These are phyloP conservation scores for Polypedilum vanderplanki DNA, from an alignment of 1,140 invertebrate species.

Conservation along the genomic window DNA sequence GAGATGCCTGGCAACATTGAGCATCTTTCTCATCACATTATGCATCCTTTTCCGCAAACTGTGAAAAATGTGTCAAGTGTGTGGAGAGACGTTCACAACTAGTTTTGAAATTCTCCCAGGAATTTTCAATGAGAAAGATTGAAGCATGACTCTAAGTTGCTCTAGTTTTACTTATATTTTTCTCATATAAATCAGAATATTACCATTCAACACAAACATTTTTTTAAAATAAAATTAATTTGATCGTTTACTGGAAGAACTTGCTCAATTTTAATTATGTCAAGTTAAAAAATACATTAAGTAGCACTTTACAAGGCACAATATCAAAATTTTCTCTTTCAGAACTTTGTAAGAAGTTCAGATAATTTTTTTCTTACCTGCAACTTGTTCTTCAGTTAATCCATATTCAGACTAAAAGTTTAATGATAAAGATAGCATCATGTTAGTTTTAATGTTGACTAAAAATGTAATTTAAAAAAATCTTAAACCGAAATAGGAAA, in stretches of 20 bases:
- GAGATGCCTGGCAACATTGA: too few species aligned
- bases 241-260: too few species aligned
- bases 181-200: too few species aligned
- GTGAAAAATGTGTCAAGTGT: not conserved
- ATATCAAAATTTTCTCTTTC: not conserved
- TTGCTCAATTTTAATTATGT: too few species aligned
- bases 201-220: too few species aligned
- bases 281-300: not conserved
- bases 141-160: too few species aligned
- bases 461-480: too few species aligned
- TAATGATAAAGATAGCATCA: not conserved
- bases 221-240: too few species aligned
- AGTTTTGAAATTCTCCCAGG: not conserved
- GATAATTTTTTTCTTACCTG: not conserved
- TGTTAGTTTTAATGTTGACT: too few species aligned
- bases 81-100: not conserved
- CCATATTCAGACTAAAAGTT: conserved; percentile 22
- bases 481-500: not conserved
- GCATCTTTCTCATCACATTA: not conserved
- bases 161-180: too few species aligned
- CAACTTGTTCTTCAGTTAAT: conserved; percentile 5
- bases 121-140: not conserved
- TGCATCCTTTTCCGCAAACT: not conserved
- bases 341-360: not conserved
- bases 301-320: not conserved